Evolutionary conservation across 2,888 invertebrate species (phyloP).

Genomic region (Craniophora ligustri): DNA sequence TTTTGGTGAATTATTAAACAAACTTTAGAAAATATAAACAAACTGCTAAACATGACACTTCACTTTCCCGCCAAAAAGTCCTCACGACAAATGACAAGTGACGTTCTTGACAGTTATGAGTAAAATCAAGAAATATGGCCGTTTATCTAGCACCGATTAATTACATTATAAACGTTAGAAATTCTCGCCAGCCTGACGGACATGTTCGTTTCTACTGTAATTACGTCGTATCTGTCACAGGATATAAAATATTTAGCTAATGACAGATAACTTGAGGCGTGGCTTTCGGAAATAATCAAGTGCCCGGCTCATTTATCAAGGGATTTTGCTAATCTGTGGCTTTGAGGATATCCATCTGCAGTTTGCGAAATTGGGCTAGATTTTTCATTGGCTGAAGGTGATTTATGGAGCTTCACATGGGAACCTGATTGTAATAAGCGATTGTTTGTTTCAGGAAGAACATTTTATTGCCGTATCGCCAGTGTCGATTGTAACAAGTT

Average conservation of each 20-base stretch:
- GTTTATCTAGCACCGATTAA: slow-evolving; percentile 20
- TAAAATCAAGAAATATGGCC: slow-evolving; percentile 10
- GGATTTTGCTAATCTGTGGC: neutral
- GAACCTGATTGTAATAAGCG: no score
- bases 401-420: no score
- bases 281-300: slow-evolving; percentile 6
- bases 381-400: neutral
- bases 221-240: slow-evolving; percentile 23
- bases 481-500: no score
- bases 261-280: slow-evolving; percentile 18
- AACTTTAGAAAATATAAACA: no score
- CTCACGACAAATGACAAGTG: no score
- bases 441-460: no score
- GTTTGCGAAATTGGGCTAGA: neutral
- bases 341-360: neutral
- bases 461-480: no score
- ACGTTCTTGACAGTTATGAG: neutral
- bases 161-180: slow-evolving; percentile 36
- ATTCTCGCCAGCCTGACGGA: slow-evolving; percentile 36
- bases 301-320: slow-evolving; percentile 6
- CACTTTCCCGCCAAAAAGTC: neutral
- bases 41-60: no score
- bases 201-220: slow-evolving; percentile 27
- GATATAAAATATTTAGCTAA: slow-evolving; percentile 40
- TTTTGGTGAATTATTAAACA: no score